Evolutionary conservation across 2,797 vertebrate species (phyloP).

Genomic region (Eleutherodactylus coqui): DNA sequence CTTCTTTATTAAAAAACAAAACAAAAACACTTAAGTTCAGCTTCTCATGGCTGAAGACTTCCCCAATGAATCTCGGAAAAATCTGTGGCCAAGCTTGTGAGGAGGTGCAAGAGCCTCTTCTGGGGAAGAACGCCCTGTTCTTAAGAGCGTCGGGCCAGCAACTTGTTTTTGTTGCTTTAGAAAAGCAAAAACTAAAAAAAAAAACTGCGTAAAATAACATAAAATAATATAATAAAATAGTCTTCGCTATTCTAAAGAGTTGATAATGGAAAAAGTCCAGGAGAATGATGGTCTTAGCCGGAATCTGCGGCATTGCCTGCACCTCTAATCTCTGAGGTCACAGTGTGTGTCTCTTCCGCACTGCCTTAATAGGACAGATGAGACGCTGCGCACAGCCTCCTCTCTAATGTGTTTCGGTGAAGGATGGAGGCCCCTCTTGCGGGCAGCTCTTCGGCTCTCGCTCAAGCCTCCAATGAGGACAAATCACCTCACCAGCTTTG

Average conservation of each 20-base stretch:
- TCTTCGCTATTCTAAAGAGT: conserved; percentile 9
- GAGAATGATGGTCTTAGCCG: conserved; percentile 39
- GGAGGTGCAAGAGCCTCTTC: not conserved
- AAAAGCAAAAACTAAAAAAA: not conserved
- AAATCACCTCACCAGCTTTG: conserved; percentile 60
- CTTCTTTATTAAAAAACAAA: no score
- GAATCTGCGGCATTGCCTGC: conserved; percentile 24
- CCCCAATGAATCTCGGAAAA: no score
- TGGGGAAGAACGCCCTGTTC: not conserved
- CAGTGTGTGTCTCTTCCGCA: conserved; percentile 39
- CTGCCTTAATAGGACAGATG: conserved; percentile 58
- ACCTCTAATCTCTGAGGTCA: conserved; percentile 56
- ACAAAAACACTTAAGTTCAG: no score
- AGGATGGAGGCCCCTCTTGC: conserved; percentile 53
- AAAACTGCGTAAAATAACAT: not conserved
- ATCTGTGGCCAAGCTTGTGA: not conserved
- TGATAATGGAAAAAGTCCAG: conserved; percentile 28
- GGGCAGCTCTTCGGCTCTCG: conserved; percentile 51
- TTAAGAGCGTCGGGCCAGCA: not conserved
- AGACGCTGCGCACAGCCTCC: conserved; percentile 51
- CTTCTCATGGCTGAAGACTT: no score
- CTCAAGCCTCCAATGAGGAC: conserved; percentile 60
- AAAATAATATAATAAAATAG: not conserved
- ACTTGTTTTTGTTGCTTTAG: not conserved
- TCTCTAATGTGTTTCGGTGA: conserved; percentile 59